Conservation (phyloP, 1,140 invertebrate genomes). For the Drosophila equinoxialis region DNA sequence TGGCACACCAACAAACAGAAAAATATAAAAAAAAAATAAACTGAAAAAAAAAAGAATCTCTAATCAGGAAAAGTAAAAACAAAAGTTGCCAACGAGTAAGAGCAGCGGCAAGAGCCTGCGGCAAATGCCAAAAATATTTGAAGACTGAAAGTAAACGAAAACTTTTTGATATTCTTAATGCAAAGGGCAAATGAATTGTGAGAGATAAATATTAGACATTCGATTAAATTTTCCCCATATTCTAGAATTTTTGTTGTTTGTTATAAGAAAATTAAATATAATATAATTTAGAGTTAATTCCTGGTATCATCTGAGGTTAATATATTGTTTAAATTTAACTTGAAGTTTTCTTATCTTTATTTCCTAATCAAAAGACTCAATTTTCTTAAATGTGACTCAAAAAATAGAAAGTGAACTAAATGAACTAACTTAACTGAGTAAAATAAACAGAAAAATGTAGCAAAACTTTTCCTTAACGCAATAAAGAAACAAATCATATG, state of each 20-base stretch:
- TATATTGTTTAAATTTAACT: too few species aligned
- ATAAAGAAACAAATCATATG: too few species aligned
- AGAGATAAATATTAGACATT: background rate
- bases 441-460: too few species aligned
- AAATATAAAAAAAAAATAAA: background rate
- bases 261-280: too few species aligned
- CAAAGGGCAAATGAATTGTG: background rate
- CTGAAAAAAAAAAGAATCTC: background rate
- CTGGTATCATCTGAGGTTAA: too few species aligned
- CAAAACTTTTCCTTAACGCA: too few species aligned
- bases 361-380: too few species aligned
- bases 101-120: background rate
- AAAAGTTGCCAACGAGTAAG: conserved; percentile 1
- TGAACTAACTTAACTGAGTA: too few species aligned
- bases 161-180: background rate
- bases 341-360: too few species aligned
- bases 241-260: background rate
- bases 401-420: too few species aligned
- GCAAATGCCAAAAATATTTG: conserved; percentile 4
- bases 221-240: background rate
- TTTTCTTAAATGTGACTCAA: too few species aligned
- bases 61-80: conserved; percentile 5
- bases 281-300: too few species aligned
- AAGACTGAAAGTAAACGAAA: conserved; percentile 5
- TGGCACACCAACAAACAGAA: background rate